Evolutionary conservation across 2,113 vertebrate species (phyloP).

Genomic region (Alectura lathami): DNA sequence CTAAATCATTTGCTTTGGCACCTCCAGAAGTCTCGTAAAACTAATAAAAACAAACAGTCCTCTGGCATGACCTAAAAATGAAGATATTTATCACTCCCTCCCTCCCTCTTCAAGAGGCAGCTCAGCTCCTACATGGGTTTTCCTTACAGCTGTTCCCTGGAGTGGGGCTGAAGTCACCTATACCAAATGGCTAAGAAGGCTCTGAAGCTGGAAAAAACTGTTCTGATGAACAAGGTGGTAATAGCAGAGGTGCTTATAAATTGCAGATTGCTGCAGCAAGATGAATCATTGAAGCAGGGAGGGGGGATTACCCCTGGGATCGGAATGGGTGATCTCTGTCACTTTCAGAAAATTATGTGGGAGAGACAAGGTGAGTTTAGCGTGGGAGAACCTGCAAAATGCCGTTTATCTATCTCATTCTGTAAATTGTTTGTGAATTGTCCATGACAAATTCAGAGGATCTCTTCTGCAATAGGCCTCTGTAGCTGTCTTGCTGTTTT

Average conservation of each 20-base stretch:
- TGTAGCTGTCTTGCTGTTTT: not conserved
- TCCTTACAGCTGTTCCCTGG: not conserved
- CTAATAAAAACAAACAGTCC: not conserved
- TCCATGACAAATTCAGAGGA: not conserved
- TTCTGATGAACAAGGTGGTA: not conserved
- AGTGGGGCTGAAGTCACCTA: not conserved
- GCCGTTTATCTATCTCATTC: not conserved
- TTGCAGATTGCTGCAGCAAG: not conserved
- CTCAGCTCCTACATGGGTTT: not conserved
- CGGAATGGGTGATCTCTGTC: not conserved
- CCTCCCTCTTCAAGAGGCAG: not conserved
- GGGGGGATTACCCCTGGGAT: not conserved
- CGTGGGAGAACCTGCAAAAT: not conserved
- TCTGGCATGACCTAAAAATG: not conserved
- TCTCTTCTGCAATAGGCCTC: not conserved
- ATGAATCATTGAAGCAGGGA: not conserved
- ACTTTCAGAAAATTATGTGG: not conserved
- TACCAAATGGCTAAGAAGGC: not conserved
- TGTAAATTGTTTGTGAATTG: not conserved
- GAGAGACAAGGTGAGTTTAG: not conserved
- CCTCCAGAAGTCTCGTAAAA: not conserved
- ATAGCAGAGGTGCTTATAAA: not conserved
- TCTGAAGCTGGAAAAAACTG: not conserved
- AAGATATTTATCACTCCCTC: not conserved
- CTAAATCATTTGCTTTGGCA: not conserved